Evolutionary conservation across 2,113 vertebrate species (phyloP).

Genomic region (Prochilodus magdalenae): DNA sequence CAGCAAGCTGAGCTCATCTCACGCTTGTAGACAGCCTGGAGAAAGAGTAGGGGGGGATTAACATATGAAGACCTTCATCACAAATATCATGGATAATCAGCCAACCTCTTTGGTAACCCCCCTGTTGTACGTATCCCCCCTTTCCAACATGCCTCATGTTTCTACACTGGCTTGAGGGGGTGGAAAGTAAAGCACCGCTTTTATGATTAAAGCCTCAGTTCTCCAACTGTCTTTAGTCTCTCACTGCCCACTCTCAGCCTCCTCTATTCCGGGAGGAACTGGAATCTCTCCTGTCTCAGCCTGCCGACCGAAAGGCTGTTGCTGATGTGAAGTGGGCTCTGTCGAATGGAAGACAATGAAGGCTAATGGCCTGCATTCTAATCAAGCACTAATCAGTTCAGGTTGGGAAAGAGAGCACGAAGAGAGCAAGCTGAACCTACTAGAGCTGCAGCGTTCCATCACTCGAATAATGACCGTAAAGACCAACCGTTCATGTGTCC

Average conservation of each 20-base stretch:
- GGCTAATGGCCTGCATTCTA: slow-evolving; percentile 58
- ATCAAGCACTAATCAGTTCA: slow-evolving; percentile 43
- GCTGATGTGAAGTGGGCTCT: slow-evolving; percentile 55
- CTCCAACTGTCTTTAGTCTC: slow-evolving; percentile 11
- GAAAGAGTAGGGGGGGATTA: not conserved
- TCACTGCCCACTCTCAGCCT: slow-evolving; percentile 13
- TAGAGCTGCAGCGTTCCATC: slow-evolving; percentile 10
- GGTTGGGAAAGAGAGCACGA: not conserved
- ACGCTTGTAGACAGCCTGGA: too few species aligned
- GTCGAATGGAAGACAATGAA: slow-evolving; percentile 45
- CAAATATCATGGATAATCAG: not conserved
- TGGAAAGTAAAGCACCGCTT: slow-evolving; percentile 5
- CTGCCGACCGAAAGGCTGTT: slow-evolving; percentile 5
- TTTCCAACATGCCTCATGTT: slow-evolving; percentile 2
- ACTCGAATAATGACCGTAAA: slow-evolving; percentile 24
- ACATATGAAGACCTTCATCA: not conserved
- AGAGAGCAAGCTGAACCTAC: slow-evolving; percentile 19
- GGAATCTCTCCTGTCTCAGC: slow-evolving; percentile 27
- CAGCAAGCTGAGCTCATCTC: not conserved
- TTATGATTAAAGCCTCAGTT: slow-evolving; percentile 3
- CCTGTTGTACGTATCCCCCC: not conserved
- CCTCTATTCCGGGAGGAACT: slow-evolving; percentile 29
- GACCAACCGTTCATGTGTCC: slow-evolving; percentile 1
- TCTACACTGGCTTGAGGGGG: not conserved
- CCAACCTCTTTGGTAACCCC: not conserved